Conservation (phyloP, 2,888 invertebrate genomes). For the Entomobrya proxima region DNA sequence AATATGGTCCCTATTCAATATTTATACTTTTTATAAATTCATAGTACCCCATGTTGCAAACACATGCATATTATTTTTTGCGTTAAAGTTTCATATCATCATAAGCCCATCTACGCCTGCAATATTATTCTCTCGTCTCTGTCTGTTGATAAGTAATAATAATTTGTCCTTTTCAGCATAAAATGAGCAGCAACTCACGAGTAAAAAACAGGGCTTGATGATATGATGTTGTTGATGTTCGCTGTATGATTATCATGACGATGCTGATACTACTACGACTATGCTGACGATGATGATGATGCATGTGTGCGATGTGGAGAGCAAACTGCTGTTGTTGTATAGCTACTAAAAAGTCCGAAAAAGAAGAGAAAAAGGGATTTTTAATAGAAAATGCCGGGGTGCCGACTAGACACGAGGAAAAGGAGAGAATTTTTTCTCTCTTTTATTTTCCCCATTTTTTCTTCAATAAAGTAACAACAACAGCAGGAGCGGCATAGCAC, state of each 20-base stretch:
- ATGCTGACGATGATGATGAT: conserved; percentile 26
- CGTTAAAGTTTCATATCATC: neutral
- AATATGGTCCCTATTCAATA: conserved; percentile 32
- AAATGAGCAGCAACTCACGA: conserved; percentile 37
- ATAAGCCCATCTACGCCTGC: neutral
- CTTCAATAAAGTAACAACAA: conserved; percentile 38
- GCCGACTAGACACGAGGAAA: conserved; percentile 61
- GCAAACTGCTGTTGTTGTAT: conserved; percentile 24
- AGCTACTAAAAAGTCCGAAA: neutral
- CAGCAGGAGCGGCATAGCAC: neutral
- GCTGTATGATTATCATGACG: conserved; percentile 12
- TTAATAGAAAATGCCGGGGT: conserved; percentile 61
- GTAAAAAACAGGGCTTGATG: conserved; percentile 35
- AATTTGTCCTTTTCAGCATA: conserved; percentile 42
- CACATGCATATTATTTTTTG: neutral
- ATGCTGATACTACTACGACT: conserved; percentile 17
- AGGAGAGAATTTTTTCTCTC: conserved; percentile 23
- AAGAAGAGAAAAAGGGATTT: conserved; percentile 12
- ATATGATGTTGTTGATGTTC: conserved; percentile 35
- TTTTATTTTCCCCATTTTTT: conserved; percentile 12
- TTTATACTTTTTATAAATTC: conserved; percentile 1
- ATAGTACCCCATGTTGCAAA: conserved; percentile 3
- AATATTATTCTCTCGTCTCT: neutral
- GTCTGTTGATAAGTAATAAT: neutral
- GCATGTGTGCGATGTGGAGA: conserved; percentile 45